Percentiles rank a stretch among this genome's conserved stretches.
Evolutionary conservation across 2,888 invertebrate genomes (phyloP).

Genomic region (Mythimna ferrago): DNA sequence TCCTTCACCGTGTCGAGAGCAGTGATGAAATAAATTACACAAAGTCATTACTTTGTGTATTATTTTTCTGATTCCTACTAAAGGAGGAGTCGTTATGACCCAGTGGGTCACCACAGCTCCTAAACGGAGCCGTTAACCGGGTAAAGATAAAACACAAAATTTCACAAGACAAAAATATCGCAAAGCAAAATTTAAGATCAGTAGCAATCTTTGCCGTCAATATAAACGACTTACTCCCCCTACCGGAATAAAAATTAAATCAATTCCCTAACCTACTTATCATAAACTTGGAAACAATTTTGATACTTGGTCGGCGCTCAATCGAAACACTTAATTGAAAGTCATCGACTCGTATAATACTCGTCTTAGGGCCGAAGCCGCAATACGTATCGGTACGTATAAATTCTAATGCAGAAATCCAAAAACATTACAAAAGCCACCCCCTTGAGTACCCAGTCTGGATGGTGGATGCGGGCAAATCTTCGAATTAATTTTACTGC

Average conservation of each 20-base stretch:
- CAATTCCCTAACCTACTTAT: slow-evolving; percentile 70
- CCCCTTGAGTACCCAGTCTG: slow-evolving; percentile 77
- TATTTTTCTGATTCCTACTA: too few species aligned
- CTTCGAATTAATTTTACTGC: slow-evolving; percentile 91
- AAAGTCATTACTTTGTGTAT: too few species aligned
- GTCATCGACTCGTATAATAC: slow-evolving; percentile 67
- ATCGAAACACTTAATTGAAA: slow-evolving; percentile 73
- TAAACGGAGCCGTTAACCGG: too few species aligned
- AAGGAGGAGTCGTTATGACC: too few species aligned
- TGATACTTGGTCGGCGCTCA: slow-evolving; percentile 65
- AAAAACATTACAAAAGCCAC: slow-evolving; percentile 79
- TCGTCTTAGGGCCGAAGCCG: slow-evolving; percentile 67
- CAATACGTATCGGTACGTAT: slow-evolving; percentile 79
- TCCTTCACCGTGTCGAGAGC: too few species aligned
- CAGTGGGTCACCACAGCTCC: too few species aligned
- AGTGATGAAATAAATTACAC: too few species aligned
- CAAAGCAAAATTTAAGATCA: neutral
- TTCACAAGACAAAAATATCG: neutral
- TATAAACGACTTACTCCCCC: slow-evolving; percentile 25
- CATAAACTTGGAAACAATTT: slow-evolving; percentile 76
- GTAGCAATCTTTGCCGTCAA: slow-evolving; percentile 20
- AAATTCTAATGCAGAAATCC: slow-evolving; percentile 87
- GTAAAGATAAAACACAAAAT: neutral
- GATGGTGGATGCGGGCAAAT: slow-evolving; percentile 89
- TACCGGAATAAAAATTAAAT: slow-evolving; percentile 58